phyloP scores from a whole-genome alignment of 1,140 invertebrate species.

The Habropoda laboriosa region DNA sequence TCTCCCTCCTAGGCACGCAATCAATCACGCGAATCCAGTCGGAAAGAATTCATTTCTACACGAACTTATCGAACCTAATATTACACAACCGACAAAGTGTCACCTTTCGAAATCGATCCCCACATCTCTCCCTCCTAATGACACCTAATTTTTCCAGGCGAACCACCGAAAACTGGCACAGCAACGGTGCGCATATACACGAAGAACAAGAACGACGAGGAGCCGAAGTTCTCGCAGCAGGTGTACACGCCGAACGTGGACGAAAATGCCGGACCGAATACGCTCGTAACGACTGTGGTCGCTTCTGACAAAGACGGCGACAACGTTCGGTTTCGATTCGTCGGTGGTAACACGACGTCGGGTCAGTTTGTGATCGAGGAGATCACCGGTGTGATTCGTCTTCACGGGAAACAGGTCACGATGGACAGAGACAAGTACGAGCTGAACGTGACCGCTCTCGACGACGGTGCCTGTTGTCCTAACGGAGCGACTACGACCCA shows the following conservation, averaged over 20 bases:
- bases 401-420: constrained; percentile 92
- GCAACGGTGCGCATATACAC: constrained; percentile 96
- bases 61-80: too few species aligned
- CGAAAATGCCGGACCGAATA: constrained; percentile 96
- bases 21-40: too few species aligned
- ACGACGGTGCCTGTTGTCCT: constrained; percentile 95
- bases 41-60: too few species aligned
- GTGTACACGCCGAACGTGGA: constrained; percentile 98
- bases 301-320: constrained; percentile 98
- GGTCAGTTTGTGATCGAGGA: constrained; percentile 98
- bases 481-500: constrained; percentile 93
- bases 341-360: constrained; percentile 92
- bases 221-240: constrained; percentile 97
- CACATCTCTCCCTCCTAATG: not conserved
- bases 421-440: constrained; percentile 95
- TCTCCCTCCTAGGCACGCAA: not conserved
- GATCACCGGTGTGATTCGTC: constrained; percentile 95
- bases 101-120: not conserved
- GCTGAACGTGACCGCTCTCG: constrained; percentile 95
- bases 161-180: constrained; percentile 94
- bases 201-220: constrained; percentile 98
- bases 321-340: constrained; percentile 96
- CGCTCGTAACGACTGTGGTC: constrained; percentile 95
- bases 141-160: constrained; percentile 81
- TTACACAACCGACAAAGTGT: not conserved